Evolutionary conservation across 2,888 invertebrate species (phyloP).

Genomic region (Cheilosia urbana): DNA sequence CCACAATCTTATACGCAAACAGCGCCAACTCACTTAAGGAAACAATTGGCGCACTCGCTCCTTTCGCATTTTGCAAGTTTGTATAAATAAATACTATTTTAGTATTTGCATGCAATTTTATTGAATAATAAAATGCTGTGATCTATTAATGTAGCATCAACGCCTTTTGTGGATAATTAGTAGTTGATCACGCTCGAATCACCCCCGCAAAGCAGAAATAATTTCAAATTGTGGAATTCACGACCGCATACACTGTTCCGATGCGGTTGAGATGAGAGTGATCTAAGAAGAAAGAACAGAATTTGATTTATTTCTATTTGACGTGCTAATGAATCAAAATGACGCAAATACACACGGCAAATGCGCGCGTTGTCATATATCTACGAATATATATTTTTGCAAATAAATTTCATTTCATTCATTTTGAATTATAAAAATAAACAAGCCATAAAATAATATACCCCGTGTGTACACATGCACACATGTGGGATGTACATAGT

Average conservation of each 20-base stretch:
- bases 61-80: conserved; percentile 6
- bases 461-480: too few relatives aligned
- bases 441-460: not conserved
- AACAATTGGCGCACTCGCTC: too few relatives aligned
- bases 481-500: too few relatives aligned
- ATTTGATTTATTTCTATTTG: conserved; percentile 9
- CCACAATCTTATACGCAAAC: too few relatives aligned
- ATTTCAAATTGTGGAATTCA: too few relatives aligned
- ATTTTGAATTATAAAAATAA: conserved; percentile 33
- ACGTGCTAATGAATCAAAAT: not conserved
- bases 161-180: conserved; percentile 5
- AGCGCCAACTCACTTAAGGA: too few relatives aligned
- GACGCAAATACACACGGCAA: conserved; percentile 6
- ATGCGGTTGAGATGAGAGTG: too few relatives aligned
- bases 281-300: too few relatives aligned
- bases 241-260: too few relatives aligned
- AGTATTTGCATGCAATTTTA: not conserved
- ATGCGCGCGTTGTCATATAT: conserved; percentile 8
- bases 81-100: not conserved
- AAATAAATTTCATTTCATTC: not conserved
- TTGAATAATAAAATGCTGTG: conserved; percentile 9
- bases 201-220: too few relatives aligned
- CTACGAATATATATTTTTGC: not conserved
- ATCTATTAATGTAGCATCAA: conserved; percentile 2
- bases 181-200: not conserved